These are phyloP conservation scores for Manis crassicaudata DNA, from an alignment of 2,797 vertebrate species.

Conservation along the genomic window DNA sequence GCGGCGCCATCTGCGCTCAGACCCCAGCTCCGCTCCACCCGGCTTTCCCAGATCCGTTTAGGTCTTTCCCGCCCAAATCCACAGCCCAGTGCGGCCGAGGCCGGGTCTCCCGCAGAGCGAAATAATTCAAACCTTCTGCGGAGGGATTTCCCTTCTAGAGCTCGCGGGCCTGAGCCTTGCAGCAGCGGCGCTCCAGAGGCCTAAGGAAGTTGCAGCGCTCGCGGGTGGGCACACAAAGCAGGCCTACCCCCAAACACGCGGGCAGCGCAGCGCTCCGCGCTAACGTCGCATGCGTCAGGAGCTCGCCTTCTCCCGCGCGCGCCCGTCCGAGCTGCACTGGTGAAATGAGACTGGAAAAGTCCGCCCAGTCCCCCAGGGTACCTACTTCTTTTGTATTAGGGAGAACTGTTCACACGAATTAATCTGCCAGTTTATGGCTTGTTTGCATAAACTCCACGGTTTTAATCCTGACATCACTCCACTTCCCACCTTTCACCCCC, in stretches of 20 bases:
- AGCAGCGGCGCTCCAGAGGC: neutral
- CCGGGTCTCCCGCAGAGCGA: conserved; percentile 61
- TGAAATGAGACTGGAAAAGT: neutral
- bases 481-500: neutral
- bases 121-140: conserved; percentile 70
- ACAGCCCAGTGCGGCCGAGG: neutral
- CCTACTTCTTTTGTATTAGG: neutral
- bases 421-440: neutral
- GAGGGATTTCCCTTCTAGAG: neutral
- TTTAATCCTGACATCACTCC: conserved; percentile 8
- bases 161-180: neutral
- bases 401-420: neutral
- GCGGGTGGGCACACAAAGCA: neutral
- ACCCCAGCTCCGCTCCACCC: neutral
- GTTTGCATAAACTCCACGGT: conserved; percentile 18
- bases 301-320: rapidly evolving
- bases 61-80: conserved; percentile 52
- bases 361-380: neutral
- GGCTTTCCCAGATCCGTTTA: neutral
- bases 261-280: neutral
- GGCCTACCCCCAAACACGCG: neutral
- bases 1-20: conserved; percentile 47
- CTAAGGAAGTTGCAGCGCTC: neutral
- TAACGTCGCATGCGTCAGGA: neutral
- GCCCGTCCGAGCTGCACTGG: neutral